Percentiles rank a stretch among this genome's conserved stretches.
phyloP scores from a whole-genome alignment of 2,888 invertebrate genomes.

The Lucinisca nassula region DNA sequence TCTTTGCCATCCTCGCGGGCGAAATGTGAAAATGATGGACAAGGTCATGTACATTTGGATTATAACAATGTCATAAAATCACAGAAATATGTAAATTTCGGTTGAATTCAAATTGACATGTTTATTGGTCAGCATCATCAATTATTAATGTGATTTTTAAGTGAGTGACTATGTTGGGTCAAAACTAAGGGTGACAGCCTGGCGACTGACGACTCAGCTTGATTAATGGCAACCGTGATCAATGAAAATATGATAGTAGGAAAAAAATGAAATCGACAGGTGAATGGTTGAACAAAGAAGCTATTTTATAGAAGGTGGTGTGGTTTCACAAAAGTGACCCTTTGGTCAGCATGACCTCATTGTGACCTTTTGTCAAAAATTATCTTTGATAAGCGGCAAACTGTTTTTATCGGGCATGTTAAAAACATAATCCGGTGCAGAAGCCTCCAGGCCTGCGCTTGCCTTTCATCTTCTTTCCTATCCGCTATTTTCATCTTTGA shows the following conservation, averaged over 20 bases:
- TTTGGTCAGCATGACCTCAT: background rate
- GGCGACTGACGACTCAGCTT: slow-evolving; percentile 1
- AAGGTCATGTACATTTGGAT: slow-evolving; percentile 36
- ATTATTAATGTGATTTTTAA: background rate
- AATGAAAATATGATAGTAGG: slow-evolving; percentile 1
- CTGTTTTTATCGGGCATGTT: background rate
- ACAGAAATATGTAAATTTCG: slow-evolving; percentile 49
- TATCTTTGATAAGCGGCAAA: background rate
- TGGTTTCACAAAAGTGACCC: slow-evolving; percentile 8
- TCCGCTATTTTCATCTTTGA: background rate
- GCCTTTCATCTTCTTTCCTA: background rate
- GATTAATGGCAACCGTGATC: background rate
- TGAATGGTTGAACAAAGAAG: background rate
- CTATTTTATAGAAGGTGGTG: background rate
- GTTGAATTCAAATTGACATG: slow-evolving; percentile 38
- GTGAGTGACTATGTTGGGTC: background rate
- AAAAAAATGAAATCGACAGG: background rate
- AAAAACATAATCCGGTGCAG: slow-evolving; percentile 1
- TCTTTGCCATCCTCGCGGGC: slow-evolving; percentile 33
- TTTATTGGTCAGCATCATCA: slow-evolving; percentile 19
- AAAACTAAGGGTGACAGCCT: background rate
- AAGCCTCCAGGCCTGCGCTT: background rate
- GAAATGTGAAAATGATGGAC: slow-evolving; percentile 39
- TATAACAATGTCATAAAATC: slow-evolving; percentile 14
- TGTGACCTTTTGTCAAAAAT: background rate